Evolutionary conservation across 2,888 invertebrate genomes (phyloP).

Genomic region (Callyntrura sp.): DNA sequence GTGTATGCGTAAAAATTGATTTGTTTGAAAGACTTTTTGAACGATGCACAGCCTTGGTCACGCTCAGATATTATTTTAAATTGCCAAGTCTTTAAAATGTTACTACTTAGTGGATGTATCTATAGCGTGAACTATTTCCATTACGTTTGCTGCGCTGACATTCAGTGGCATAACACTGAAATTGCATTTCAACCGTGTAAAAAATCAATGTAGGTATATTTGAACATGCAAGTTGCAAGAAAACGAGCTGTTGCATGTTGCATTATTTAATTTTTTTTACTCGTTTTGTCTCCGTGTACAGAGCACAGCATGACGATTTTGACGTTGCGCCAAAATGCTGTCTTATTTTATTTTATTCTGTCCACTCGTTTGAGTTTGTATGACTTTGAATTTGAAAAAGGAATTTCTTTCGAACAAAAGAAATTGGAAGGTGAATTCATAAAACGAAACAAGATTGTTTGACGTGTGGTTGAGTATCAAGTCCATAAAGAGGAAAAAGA

Average conservation of each 20-base stretch:
- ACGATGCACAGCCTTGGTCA: not conserved
- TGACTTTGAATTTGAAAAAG: conserved; percentile 36
- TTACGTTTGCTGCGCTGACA: not conserved
- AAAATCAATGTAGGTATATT: not conserved
- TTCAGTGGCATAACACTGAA: conserved; percentile 26
- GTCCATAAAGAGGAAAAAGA: conserved; percentile 17
- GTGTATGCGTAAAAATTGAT: conserved; percentile 7
- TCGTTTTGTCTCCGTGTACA: not conserved
- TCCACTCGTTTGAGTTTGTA: not conserved
- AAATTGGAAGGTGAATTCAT: not conserved
- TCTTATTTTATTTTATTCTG: not conserved
- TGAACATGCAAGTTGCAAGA: not conserved
- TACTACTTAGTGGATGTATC: too few species aligned
- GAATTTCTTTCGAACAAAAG: not conserved
- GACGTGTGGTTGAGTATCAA: conserved; percentile 8
- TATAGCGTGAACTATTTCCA: not conserved
- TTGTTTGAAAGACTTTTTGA: not conserved
- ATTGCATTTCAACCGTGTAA: conserved; percentile 17
- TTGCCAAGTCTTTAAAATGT: not conserved
- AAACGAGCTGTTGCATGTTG: not conserved
- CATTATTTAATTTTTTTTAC: not conserved
- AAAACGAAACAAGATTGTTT: not conserved
- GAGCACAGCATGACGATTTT: not conserved
- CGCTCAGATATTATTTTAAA: conserved; percentile 9
- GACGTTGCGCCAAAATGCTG: conserved; percentile 16